These are phyloP conservation scores for Drosophila watanabei DNA, from an alignment of 1,140 invertebrate species.

Conservation along the genomic window DNA sequence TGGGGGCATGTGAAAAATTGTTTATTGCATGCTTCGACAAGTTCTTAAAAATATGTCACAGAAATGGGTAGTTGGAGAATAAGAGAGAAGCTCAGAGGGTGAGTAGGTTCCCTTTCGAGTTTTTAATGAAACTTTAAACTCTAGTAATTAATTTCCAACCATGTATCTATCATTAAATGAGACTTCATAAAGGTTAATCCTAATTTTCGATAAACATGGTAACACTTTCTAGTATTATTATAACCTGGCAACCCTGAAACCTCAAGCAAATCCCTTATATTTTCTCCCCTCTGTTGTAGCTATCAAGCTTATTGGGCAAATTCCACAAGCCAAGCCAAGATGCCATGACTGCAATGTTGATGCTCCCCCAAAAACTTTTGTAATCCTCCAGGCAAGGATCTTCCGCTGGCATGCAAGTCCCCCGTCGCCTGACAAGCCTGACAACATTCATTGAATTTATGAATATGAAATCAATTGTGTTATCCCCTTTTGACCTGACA, in stretches of 20 bases:
- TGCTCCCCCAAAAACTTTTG: constrained; percentile 21
- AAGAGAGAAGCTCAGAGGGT: background rate
- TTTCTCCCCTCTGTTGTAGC: background rate
- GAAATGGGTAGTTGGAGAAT: background rate
- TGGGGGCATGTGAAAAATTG: constrained; percentile 57
- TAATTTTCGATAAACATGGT: background rate
- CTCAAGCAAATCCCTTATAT: no score
- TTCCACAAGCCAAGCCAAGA: constrained; percentile 17
- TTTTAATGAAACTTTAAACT: background rate
- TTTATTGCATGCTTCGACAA: constrained; percentile 64
- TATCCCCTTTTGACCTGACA: constrained; percentile 82
- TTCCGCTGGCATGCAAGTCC: constrained; percentile 18
- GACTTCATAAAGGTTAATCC: background rate
- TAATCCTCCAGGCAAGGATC: constrained; percentile 18
- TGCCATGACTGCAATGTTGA: constrained; percentile 16
- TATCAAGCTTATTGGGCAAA: constrained; percentile 4
- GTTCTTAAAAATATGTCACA: constrained; percentile 50
- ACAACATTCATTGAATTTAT: constrained; percentile 81
- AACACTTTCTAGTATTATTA: background rate
- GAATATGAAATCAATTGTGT: constrained; percentile 84
- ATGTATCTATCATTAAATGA: background rate
- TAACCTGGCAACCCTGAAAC: background rate
- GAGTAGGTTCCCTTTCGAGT: no score
- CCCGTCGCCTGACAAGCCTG: constrained; percentile 61
- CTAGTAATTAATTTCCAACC: background rate